Conservation (phyloP, 2,113 vertebrate species). For the Craseonycteris thonglongyai region DNA sequence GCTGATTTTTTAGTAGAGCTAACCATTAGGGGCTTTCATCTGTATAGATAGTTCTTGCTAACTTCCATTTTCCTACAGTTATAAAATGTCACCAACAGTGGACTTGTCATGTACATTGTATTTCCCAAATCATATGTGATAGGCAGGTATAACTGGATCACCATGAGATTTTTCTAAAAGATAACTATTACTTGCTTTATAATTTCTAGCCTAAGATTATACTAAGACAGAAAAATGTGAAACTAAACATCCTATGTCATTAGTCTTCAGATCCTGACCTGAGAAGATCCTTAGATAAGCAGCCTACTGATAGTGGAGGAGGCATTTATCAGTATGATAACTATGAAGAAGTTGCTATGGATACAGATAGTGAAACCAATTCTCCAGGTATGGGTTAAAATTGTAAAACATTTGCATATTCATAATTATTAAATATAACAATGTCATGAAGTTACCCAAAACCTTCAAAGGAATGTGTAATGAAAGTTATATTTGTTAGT, state of each 20-base stretch:
- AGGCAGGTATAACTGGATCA: background rate
- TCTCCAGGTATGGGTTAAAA: conserved; percentile 88
- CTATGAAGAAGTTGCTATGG: conserved; percentile 99
- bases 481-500: conserved; percentile 30
- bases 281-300: conserved; percentile 89
- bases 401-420: conserved; percentile 19
- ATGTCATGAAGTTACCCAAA: background rate
- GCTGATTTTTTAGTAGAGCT: background rate
- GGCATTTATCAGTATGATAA: conserved; percentile 98
- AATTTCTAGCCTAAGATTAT: background rate
- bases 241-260: conserved; percentile 56
- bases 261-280: conserved; percentile 91
- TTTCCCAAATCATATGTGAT: conserved; percentile 3
- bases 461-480: background rate
- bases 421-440: background rate
- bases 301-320: conserved; percentile 85
- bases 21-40: background rate
- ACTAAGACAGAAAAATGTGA: conserved; percentile 13
- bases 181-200: conserved; percentile 26
- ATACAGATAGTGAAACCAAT: conserved; percentile 94
- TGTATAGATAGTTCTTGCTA: background rate
- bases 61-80: background rate
- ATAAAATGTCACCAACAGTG: background rate
- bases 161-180: background rate
- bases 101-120: background rate